phyloP scores from a whole-genome alignment of 35 echinoderm and acorn worm genomes.

The Heliocidaris tuberculata region DNA sequence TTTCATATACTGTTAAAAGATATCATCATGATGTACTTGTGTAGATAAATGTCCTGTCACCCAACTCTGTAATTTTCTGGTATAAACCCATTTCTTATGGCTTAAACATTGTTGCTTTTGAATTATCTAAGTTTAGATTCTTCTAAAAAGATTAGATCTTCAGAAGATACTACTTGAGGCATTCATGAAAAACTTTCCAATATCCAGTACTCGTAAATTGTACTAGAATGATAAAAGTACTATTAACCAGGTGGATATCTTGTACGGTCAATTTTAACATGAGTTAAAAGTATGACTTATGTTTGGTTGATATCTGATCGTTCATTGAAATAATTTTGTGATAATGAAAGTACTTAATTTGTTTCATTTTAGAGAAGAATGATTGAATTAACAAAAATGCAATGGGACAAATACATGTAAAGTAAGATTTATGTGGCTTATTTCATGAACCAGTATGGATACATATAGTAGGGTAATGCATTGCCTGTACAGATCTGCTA shows the following conservation, averaged over 20 bases:
- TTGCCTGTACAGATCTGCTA: too few relatives aligned
- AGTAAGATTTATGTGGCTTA: too few relatives aligned
- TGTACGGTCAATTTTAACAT: not conserved
- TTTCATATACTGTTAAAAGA: not conserved
- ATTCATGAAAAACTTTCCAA: not conserved
- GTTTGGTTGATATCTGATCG: not conserved
- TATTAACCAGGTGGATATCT: not conserved
- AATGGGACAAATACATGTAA: not conserved
- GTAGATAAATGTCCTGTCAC: too few relatives aligned
- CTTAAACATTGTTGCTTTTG: not conserved
- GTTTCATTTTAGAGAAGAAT: not conserved
- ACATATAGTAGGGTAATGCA: too few relatives aligned
- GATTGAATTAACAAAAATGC: not conserved
- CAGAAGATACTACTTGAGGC: not conserved
- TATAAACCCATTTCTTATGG: not conserved
- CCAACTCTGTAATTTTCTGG: not conserved
- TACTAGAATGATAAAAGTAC: not conserved
- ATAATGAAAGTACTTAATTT: not conserved
- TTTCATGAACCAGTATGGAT: too few relatives aligned
- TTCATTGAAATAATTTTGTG: too few relatives aligned
- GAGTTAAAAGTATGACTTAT: not conserved
- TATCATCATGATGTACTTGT: too few relatives aligned
- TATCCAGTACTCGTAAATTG: not conserved
- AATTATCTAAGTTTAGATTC: not conserved
- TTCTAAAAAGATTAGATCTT: not conserved